Evolutionary conservation across 2,113 vertebrate genomes (phyloP).

Genomic region (Heliornis fulica): DNA sequence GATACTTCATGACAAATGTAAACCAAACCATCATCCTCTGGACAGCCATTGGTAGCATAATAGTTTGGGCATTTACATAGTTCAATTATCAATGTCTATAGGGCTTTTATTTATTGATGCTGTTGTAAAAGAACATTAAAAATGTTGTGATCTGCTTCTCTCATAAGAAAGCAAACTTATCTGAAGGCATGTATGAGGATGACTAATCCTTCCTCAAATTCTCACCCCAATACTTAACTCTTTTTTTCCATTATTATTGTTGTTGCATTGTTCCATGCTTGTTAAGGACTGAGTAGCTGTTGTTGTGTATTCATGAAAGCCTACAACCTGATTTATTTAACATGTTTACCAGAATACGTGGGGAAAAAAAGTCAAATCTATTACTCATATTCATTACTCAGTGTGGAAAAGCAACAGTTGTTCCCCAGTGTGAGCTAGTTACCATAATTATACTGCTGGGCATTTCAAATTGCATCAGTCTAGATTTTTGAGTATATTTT

Average conservation of each 20-base stretch:
- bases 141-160: not conserved
- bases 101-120: not conserved
- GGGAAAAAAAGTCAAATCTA: not conserved
- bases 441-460: constrained; percentile 30
- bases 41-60: not conserved
- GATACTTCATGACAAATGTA: not conserved
- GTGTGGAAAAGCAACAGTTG: constrained; percentile 19
- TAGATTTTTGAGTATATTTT: not conserved
- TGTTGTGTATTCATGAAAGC: not conserved
- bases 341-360: constrained; percentile 10
- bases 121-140: not conserved
- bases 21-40: not conserved
- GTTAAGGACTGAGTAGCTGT: not conserved
- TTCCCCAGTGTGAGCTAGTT: not conserved
- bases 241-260: not conserved
- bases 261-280: not conserved
- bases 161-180: not conserved
- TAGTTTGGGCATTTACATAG: not conserved
- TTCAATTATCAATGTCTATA: not conserved
- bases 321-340: constrained; percentile 31
- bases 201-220: not conserved
- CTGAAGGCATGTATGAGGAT: not conserved
- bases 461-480: constrained; percentile 14
- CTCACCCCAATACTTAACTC: not conserved
- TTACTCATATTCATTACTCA: constrained; percentile 53